phyloP scores from a whole-genome alignment of 2,888 invertebrate genomes.

The Chesias legatella region DNA sequence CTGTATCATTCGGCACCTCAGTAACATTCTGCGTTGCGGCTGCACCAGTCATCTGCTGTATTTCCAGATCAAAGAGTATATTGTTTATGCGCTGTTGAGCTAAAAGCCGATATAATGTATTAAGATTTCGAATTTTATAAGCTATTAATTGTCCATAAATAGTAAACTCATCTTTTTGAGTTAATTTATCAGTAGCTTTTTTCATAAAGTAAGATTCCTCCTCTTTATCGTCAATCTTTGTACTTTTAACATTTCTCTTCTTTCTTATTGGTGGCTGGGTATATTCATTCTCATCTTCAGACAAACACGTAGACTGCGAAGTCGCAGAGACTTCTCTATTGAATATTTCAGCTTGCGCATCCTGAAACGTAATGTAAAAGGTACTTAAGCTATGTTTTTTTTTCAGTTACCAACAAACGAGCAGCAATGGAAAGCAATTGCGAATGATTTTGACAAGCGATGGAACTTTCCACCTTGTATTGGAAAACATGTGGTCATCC shows the following conservation, averaged over 20 bases:
- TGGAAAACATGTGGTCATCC: constrained; percentile 10
- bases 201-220: too few species aligned
- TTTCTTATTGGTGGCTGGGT: constrained; percentile 16
- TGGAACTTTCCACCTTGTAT: constrained; percentile 5
- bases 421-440: constrained; percentile 6
- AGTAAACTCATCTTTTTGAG: constrained; percentile 19
- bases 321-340: constrained; percentile 3
- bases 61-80: constrained; percentile 17
- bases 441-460: constrained; percentile 4
- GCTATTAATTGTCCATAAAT: constrained; percentile 23
- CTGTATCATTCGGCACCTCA: constrained; percentile 11
- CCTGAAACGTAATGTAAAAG: constrained; percentile 2
- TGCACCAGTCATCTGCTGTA: constrained; percentile 13
- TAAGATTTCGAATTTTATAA: constrained; percentile 22
- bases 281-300: constrained; percentile 17
- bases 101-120: constrained; percentile 16
- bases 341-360: constrained; percentile 3
- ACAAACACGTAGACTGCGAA: constrained; percentile 7
- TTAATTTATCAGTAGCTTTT: constrained; percentile 12
- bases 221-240: constrained; percentile 14
- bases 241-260: constrained; percentile 16
- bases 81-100: constrained; percentile 21
- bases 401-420: constrained; percentile 5
- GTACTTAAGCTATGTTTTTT: not conserved
- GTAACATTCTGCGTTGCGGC: constrained; percentile 13